Conservation (phyloP, 2,113 vertebrate genomes). For the Amphiprion ocellaris region DNA sequence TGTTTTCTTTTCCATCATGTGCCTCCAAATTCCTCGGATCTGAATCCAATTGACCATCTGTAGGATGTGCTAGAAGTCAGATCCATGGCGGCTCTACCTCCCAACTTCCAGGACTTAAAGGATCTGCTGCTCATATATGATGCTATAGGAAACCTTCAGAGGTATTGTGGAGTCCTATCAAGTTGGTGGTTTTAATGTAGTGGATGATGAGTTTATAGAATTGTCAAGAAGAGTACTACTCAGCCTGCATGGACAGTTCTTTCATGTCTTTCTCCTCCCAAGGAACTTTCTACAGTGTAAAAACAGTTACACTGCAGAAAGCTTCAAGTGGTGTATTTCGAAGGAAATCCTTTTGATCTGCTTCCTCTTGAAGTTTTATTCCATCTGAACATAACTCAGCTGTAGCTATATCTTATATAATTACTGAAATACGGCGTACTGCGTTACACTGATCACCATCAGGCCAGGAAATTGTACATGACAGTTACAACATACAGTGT, state of each 20-base stretch:
- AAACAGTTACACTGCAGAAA: too few relatives aligned
- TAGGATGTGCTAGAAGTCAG: too few relatives aligned
- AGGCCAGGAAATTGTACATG: conserved; percentile 40
- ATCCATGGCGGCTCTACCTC: too few relatives aligned
- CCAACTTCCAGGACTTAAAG: too few relatives aligned
- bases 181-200: too few relatives aligned
- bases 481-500: conserved; percentile 25
- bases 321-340: neutral
- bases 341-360: neutral
- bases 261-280: neutral
- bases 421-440: conserved; percentile 13
- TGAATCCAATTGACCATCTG: too few relatives aligned
- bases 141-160: too few relatives aligned
- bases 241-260: neutral
- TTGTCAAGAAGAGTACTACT: neutral
- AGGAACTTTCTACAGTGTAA: neutral
- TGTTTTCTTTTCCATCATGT: too few relatives aligned
- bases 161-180: too few relatives aligned
- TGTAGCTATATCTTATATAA: conserved; percentile 4
- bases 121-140: too few relatives aligned
- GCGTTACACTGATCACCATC: conserved; percentile 21
- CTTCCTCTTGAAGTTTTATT: conserved; percentile 7
- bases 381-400: neutral
- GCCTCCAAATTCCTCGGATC: too few relatives aligned
- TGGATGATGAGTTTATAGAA: too few relatives aligned